Evolutionary conservation across 1,140 invertebrate species (phyloP).

Genomic region (Drosophila leontia): DNA sequence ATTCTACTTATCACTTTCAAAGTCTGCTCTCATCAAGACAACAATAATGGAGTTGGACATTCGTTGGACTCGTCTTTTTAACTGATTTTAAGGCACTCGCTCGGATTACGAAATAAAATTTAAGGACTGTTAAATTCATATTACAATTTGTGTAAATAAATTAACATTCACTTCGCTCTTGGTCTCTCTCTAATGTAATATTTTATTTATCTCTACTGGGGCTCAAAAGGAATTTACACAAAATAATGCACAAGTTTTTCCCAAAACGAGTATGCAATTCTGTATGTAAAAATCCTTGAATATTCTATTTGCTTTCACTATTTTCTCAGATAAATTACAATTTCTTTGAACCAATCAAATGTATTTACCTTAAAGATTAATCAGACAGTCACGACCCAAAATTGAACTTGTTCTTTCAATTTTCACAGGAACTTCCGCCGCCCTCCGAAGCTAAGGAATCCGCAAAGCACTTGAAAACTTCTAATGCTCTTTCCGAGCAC

Average conservation of each 20-base stretch:
- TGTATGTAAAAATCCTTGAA: not conserved
- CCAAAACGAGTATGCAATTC: not conserved
- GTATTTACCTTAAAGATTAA: conserved; percentile 7
- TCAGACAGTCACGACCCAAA: conserved; percentile 9
- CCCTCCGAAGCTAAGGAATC: conserved; percentile 6
- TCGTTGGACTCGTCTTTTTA: not conserved
- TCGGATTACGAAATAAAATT: not conserved
- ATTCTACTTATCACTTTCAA: too few relatives aligned
- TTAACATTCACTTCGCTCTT: too few relatives aligned
- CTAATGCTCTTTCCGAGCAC: conserved; percentile 39
- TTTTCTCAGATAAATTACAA: not conserved
- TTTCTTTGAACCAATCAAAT: not conserved
- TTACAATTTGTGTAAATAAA: not conserved
- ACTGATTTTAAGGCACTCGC: not conserved
- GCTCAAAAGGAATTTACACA: too few relatives aligned
- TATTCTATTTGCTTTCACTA: not conserved
- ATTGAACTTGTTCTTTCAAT: conserved; percentile 38
- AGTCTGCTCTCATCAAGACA: not conserved
- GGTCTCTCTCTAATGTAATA: too few relatives aligned
- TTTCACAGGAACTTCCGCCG: conserved; percentile 19
- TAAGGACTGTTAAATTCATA: not conserved
- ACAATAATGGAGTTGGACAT: not conserved
- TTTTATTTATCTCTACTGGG: too few relatives aligned
- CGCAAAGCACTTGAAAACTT: conserved; percentile 50
- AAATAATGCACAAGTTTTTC: too few relatives aligned